Evolutionary conservation across 2,113 vertebrate genomes (phyloP).

Genomic region (Lampris incognitus): DNA sequence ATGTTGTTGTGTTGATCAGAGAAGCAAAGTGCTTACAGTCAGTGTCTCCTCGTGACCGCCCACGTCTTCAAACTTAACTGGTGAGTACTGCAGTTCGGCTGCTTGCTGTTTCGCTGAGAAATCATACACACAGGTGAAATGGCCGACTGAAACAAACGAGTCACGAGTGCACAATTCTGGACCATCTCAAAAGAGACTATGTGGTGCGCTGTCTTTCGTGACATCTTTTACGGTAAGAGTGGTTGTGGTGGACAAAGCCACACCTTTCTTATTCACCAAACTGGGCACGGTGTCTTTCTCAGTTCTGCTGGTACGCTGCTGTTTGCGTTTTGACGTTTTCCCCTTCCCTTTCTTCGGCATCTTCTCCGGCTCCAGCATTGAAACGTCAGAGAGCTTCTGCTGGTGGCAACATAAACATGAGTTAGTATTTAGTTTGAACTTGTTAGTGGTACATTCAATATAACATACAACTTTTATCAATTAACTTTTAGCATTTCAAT

Average conservation of each 20-base stretch:
- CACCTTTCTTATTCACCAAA: constrained; percentile 83
- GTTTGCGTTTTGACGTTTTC: constrained; percentile 60
- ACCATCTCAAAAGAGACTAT: not conserved
- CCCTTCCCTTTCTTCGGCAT: constrained; percentile 49
- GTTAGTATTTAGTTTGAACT: not conserved
- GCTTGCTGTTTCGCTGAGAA: constrained; percentile 78
- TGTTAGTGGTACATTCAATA: not conserved
- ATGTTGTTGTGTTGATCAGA: not conserved
- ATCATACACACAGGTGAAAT: not conserved
- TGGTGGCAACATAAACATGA: not conserved
- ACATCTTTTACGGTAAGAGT: not conserved
- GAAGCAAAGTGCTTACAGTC: constrained; percentile 76
- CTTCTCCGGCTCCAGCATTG: constrained; percentile 80
- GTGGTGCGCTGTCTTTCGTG: not conserved
- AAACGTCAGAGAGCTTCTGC: constrained; percentile 63
- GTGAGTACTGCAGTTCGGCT: constrained; percentile 83
- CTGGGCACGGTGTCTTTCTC: constrained; percentile 76
- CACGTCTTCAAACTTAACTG: constrained; percentile 90
- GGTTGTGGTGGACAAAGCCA: not conserved
- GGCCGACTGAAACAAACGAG: not conserved
- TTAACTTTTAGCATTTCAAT: too few species aligned
- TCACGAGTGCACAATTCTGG: not conserved
- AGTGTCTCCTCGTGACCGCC: constrained; percentile 91
- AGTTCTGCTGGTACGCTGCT: constrained; percentile 59
- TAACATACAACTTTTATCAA: too few species aligned